A percentile compares a stretch with the other conserved stretches of the same genome.
phyloP scores from a whole-genome alignment of 2,888 invertebrate genomes.

The Sarcophaga subvicina region DNA sequence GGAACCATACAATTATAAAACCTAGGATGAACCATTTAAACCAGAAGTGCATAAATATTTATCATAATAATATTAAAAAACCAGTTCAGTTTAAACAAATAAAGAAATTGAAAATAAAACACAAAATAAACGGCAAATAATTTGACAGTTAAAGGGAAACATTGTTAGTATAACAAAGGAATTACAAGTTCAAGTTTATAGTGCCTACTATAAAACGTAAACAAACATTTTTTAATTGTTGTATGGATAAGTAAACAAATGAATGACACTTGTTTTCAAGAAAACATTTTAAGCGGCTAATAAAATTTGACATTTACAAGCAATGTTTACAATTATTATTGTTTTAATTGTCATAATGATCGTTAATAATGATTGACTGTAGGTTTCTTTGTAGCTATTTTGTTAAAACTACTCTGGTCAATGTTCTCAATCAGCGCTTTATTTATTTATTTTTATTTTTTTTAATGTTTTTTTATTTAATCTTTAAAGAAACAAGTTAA shows the following conservation, averaged over 20 bases:
- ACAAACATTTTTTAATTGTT: background rate
- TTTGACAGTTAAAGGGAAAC: background rate
- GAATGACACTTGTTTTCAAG: background rate
- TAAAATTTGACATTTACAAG: background rate
- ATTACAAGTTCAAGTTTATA: background rate
- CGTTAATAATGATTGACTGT: background rate
- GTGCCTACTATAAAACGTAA: too few species aligned
- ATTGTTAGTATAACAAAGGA: background rate
- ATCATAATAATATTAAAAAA: background rate
- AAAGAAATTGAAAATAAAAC: background rate
- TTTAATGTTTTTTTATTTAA: constrained; percentile 7
- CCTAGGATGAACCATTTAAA: background rate
- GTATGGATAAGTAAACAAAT: too few species aligned
- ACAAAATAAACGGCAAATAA: background rate
- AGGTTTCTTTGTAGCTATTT: too few species aligned
- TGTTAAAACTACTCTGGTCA: constrained; percentile 13
- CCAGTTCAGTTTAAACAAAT: background rate
- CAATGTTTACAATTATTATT: background rate
- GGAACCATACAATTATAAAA: background rate
- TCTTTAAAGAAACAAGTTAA: constrained; percentile 8
- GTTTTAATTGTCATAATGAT: background rate
- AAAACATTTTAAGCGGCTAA: background rate
- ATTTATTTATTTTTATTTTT: background rate
- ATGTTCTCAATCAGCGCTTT: background rate
- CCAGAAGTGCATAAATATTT: background rate